Base-by-base conservation (phyloP, 2,888 invertebrate genomes). In the Tinea pellionella region DNA sequence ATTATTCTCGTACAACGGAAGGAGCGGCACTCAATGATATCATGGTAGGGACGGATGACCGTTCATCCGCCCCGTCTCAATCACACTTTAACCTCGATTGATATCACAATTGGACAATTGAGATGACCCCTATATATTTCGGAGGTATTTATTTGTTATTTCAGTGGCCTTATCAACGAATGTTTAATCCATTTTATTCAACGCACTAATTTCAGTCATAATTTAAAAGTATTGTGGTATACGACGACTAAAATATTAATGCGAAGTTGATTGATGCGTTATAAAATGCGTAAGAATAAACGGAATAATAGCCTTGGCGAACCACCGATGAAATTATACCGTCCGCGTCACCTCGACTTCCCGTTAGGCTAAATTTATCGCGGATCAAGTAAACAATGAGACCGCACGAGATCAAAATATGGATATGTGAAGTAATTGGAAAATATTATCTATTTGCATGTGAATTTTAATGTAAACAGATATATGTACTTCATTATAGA, bases 61-160 rank as follows among this genome's bases (percentile, higher is more conserved):
- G 68, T 69, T 72, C 72, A 70, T 71, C 66, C 66, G 64, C 69
- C 69, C 68, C 68, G 69, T 68, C 73, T 74, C 77, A 74, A 70
- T 77, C 75, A 71, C 72, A 74, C 73, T 75, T 75, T 69, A 66
- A 67, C 65, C 30, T 47, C 12, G 18, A 53, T 24, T 19, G 19
- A 53, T 53, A 7, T 6, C 13, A 47, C 47, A 47, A 47, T 47
- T n/a, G 47, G 47, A 47, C n/a, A 47, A 16, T 37, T 47, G 15
- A 2, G 9, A 15, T 47, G 47, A 47, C 47, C 47, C 16, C 16
- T 15, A 16, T 47, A 47, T n/a, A 41, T 41, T 41, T 41, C 13
- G 41, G 41, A 3, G 13, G n/a, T 4, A 41, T 2, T 41, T 41
- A 4, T 4, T 41, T 41, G n/a, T 8, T 24, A 24, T 3, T 24